phyloP scores from a whole-genome alignment of 2,888 invertebrate species.

The Esperia sulphurella region DNA sequence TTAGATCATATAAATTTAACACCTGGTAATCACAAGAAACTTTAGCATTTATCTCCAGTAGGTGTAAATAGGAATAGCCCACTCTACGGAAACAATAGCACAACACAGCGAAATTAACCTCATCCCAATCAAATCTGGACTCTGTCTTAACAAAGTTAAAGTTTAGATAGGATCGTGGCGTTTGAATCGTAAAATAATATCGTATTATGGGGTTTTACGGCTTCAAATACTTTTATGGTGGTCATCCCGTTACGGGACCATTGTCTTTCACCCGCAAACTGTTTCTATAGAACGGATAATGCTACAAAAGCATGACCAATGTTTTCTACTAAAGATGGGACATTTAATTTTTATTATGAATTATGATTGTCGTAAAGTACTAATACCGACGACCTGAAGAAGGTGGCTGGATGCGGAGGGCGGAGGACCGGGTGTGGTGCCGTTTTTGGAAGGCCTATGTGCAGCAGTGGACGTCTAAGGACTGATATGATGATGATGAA shows the following conservation, averaged over 20 bases:
- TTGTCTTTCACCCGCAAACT: constrained; percentile 28
- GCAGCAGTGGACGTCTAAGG: too few species aligned
- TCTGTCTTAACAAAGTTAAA: background rate
- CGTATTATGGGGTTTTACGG: background rate
- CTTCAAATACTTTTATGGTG: constrained; percentile 33
- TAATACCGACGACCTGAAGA: too few species aligned
- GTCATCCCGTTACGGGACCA: constrained; percentile 26
- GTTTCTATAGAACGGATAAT: constrained; percentile 16
- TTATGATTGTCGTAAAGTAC: too few species aligned
- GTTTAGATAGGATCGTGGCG: background rate
- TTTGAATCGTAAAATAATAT: background rate
- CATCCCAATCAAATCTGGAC: background rate
- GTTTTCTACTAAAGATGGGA: constrained; percentile 4
- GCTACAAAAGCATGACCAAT: constrained; percentile 14
- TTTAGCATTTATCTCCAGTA: too few species aligned
- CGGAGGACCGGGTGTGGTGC: too few species aligned
- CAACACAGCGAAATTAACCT: background rate
- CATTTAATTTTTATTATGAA: constrained; percentile 1
- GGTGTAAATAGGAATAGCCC: background rate
- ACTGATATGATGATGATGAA: too few species aligned
- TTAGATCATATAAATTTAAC: too few species aligned
- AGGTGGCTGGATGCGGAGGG: too few species aligned
- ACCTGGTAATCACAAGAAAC: too few species aligned
- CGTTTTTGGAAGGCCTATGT: too few species aligned
- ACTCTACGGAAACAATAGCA: background rate